A percentile compares a stretch with the other conserved stretches of the same genome.
Evolutionary conservation across 2,797 vertebrate genomes (phyloP).

Genomic region (Schizopygopsis malacanthus): DNA sequence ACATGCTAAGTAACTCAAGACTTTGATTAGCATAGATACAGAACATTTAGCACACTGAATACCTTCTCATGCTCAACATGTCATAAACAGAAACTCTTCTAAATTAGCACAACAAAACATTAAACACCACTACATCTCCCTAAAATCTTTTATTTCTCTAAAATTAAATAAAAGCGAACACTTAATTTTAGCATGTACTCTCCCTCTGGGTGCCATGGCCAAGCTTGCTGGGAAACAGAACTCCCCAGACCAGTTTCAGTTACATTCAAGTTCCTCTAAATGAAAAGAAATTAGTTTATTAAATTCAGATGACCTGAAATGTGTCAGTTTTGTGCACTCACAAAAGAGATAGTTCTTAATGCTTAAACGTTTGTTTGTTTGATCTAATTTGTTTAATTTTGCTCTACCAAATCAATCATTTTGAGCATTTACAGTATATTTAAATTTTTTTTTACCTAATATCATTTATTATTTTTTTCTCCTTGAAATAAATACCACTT

Average conservation of each 20-base stretch:
- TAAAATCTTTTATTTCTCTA: too few relatives aligned
- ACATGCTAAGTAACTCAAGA: neutral
- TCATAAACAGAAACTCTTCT: neutral
- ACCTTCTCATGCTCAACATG: neutral
- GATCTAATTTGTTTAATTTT: neutral
- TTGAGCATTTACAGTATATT: neutral
- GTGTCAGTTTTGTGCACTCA: neutral
- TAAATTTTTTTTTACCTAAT: neutral
- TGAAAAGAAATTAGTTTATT: neutral
- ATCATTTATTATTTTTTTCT: neutral
- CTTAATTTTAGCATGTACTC: neutral
- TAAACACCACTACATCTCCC: neutral
- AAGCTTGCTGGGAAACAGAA: neutral
- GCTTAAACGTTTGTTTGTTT: neutral
- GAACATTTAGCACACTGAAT: neutral
- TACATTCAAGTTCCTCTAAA: neutral
- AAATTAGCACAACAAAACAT: neutral
- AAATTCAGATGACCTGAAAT: neutral
- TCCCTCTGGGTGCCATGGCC: neutral
- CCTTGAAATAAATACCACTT: neutral
- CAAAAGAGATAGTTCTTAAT: too few relatives aligned
- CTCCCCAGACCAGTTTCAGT: neutral
- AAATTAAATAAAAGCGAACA: neutral
- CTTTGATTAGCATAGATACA: neutral
- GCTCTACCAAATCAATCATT: neutral